Conservation (phyloP, 2,888 invertebrate genomes). For the Ceratothoa steindachneri region DNA sequence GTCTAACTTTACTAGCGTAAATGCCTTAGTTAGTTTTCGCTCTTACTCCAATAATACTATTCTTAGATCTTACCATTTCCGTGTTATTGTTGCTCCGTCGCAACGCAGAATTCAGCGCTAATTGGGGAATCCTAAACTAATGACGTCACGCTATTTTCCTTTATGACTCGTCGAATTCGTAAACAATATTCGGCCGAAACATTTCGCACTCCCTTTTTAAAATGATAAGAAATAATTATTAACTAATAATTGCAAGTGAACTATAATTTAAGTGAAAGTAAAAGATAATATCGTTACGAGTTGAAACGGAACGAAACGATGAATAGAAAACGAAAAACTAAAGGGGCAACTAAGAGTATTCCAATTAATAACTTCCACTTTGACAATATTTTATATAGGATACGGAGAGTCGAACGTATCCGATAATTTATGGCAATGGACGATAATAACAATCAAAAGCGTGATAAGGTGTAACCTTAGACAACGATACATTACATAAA, state of each 20-base stretch:
- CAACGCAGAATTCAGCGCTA: too few species aligned
- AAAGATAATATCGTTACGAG: not conserved
- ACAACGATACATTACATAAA: slow-evolving; percentile 13
- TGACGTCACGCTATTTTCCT: too few species aligned
- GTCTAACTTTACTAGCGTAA: too few species aligned
- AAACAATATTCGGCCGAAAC: not conserved
- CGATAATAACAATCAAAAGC: slow-evolving; percentile 5
- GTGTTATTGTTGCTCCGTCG: too few species aligned
- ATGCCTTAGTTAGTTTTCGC: too few species aligned
- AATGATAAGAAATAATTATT: not conserved
- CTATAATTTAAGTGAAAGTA: not conserved
- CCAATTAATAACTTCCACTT: not conserved
- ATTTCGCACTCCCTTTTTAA: not conserved
- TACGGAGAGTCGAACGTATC: not conserved
- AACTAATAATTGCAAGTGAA: not conserved
- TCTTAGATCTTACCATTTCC: too few species aligned
- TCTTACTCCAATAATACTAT: too few species aligned
- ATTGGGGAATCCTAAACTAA: too few species aligned
- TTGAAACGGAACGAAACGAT: not conserved
- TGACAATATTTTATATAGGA: not conserved
- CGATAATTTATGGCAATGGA: not conserved
- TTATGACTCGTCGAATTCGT: too few species aligned
- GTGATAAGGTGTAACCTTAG: slow-evolving; percentile 1
- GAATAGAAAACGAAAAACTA: not conserved
- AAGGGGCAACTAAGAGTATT: not conserved